Percentiles rank a stretch among this genome's conserved stretches.
phyloP scores from a whole-genome alignment of 2,113 vertebrate species.

The Carassius auratus region DNA sequence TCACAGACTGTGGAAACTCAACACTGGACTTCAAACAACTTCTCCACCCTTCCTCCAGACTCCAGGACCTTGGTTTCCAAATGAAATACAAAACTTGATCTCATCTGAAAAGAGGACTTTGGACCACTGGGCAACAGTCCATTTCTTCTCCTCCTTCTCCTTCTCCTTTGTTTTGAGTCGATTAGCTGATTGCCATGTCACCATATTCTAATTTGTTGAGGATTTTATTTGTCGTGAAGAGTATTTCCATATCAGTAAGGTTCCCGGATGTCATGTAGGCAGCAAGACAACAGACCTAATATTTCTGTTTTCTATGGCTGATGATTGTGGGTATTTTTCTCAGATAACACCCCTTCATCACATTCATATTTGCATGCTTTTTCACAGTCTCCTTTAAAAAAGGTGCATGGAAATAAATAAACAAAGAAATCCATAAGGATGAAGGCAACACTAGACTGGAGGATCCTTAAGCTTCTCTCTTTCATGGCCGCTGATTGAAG shows the following conservation, averaged over 20 bases:
- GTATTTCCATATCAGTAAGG: background rate
- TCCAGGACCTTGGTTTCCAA: too few species aligned
- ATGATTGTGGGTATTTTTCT: slow-evolving; percentile 33
- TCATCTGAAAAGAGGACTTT: too few species aligned
- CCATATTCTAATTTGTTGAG: too few species aligned
- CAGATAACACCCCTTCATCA: slow-evolving; percentile 50
- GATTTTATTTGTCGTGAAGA: background rate
- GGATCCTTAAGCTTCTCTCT: slow-evolving; percentile 79
- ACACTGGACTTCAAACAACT: too few species aligned
- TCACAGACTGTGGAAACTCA: too few species aligned
- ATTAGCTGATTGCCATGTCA: too few species aligned
- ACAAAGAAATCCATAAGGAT: slow-evolving; percentile 77
- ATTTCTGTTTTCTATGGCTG: slow-evolving; percentile 16
- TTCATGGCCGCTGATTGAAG: slow-evolving; percentile 82
- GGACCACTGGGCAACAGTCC: too few species aligned
- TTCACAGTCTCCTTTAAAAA: slow-evolving; percentile 72
- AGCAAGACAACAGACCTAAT: slow-evolving; percentile 27
- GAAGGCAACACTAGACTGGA: slow-evolving; percentile 76
- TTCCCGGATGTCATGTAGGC: background rate
- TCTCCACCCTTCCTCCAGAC: too few species aligned
- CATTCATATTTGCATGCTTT: slow-evolving; percentile 57
- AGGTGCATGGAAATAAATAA: slow-evolving; percentile 79
- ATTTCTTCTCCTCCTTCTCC: too few species aligned
- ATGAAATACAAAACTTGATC: too few species aligned
- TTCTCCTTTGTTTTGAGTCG: too few species aligned